Evolutionary conservation across 2,888 invertebrate species (phyloP).

Genomic region (Lysandra bellargus): DNA sequence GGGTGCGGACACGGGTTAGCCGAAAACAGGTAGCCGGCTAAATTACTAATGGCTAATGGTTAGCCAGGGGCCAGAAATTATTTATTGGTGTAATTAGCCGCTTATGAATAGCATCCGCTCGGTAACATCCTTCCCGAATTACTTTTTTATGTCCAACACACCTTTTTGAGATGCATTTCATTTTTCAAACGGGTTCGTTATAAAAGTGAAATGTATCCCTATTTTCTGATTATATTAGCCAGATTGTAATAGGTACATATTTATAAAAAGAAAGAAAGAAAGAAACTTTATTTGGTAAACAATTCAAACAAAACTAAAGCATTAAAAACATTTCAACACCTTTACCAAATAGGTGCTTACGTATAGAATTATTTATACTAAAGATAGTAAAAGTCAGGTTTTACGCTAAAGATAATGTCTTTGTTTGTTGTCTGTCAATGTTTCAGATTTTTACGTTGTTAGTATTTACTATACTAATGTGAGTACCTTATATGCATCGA

Average conservation of each 20-base stretch:
- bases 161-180: constrained; percentile 5
- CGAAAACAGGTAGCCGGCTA: constrained; percentile 71
- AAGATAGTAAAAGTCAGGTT: too few relatives aligned
- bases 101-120: constrained; percentile 38
- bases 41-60: constrained; percentile 63
- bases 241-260: background rate
- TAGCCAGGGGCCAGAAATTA: constrained; percentile 51
- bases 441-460: too few relatives aligned
- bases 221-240: background rate
- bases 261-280: too few relatives aligned
- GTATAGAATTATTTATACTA: too few relatives aligned
- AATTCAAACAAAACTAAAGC: too few relatives aligned
- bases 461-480: too few relatives aligned
- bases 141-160: constrained; percentile 4
- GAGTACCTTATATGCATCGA: too few relatives aligned
- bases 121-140: constrained; percentile 40
- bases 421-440: too few relatives aligned
- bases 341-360: too few relatives aligned
- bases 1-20: constrained; percentile 24
- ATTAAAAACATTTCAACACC: too few relatives aligned
- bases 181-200: background rate
- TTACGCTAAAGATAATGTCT: too few relatives aligned
- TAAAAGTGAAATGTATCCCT: background rate
- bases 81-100: constrained; percentile 47
- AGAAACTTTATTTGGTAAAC: too few relatives aligned